Conservation (phyloP, 2,888 invertebrate species). For the Blastobasis lacticolella region DNA sequence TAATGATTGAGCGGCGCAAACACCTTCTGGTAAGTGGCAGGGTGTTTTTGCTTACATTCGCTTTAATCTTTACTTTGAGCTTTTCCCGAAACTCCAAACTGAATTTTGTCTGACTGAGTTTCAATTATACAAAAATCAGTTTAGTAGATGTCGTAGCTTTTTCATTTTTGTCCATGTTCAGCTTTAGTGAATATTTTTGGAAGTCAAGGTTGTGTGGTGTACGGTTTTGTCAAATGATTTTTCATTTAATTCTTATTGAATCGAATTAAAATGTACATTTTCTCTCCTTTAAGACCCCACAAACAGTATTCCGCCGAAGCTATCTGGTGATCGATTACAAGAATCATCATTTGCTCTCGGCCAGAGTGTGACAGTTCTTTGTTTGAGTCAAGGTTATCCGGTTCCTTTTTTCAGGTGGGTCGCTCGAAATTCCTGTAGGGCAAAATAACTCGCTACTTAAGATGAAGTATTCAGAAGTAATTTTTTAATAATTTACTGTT, state of each 20-base stretch:
- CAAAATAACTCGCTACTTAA: neutral
- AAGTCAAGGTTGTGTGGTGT: slow-evolving; percentile 12
- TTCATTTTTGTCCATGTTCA: slow-evolving; percentile 22
- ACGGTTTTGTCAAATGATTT: slow-evolving; percentile 14
- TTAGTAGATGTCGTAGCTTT: slow-evolving; percentile 29
- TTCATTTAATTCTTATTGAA: neutral
- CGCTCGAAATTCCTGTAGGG: slow-evolving; percentile 6
- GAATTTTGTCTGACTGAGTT: slow-evolving; percentile 25
- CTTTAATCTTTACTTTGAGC: slow-evolving; percentile 74
- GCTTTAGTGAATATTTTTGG: slow-evolving; percentile 18
- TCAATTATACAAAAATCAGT: slow-evolving; percentile 1
- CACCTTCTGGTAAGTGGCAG: slow-evolving; percentile 73
- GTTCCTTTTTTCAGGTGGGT: slow-evolving; percentile 83
- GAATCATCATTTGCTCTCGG: slow-evolving; percentile 49
- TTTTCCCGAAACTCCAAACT: slow-evolving; percentile 51
- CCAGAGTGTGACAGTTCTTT: slow-evolving; percentile 70
- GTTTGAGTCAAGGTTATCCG: slow-evolving; percentile 84
- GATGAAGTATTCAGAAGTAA: neutral
- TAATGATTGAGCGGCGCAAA: slow-evolving; percentile 70
- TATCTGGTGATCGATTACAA: slow-evolving; percentile 74
- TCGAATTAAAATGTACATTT: slow-evolving; percentile 10
- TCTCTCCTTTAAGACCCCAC: slow-evolving; percentile 76
- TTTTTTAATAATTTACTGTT: neutral
- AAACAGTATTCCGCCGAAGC: slow-evolving; percentile 78
- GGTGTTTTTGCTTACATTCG: slow-evolving; percentile 70